Conservation (phyloP, 2,113 vertebrate species). For the Malurus elegans region DNA sequence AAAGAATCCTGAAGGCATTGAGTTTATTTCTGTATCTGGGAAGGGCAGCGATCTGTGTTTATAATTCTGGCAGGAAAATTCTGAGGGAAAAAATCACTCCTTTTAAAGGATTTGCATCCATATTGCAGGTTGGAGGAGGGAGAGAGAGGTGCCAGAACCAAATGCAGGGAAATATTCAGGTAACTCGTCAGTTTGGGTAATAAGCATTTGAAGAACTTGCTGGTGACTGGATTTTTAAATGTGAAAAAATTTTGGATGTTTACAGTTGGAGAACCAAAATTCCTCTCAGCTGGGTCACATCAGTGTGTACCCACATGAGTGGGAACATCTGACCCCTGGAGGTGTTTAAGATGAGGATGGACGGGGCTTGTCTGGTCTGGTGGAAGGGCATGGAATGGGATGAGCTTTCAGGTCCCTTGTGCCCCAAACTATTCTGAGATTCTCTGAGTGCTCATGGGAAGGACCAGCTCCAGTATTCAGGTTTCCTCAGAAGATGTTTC, state of each 20-base stretch:
- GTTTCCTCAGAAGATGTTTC: background rate
- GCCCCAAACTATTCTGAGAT: background rate
- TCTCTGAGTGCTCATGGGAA: background rate
- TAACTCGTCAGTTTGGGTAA: background rate
- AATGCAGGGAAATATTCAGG: background rate
- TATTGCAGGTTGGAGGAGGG: background rate
- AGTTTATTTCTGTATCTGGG: background rate
- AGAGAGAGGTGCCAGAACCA: background rate
- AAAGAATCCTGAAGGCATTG: background rate
- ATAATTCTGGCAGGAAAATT: background rate
- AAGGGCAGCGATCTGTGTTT: background rate
- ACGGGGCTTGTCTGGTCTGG: background rate
- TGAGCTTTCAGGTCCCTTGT: background rate
- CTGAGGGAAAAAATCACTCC: background rate
- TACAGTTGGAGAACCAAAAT: background rate
- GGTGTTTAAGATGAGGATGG: background rate
- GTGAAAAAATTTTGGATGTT: background rate
- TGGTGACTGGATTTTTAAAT: background rate
- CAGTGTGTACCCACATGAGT: accelerated
- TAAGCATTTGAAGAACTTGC: background rate
- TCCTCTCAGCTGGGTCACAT: background rate
- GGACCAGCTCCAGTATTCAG: background rate
- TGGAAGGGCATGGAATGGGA: background rate
- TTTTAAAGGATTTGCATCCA: background rate
- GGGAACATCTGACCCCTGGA: too few species aligned